A percentile compares a stretch with the other conserved stretches of the same genome.
Conservation (phyloP, 2,888 invertebrate genomes). For the Polymixis flavicincta region DNA sequence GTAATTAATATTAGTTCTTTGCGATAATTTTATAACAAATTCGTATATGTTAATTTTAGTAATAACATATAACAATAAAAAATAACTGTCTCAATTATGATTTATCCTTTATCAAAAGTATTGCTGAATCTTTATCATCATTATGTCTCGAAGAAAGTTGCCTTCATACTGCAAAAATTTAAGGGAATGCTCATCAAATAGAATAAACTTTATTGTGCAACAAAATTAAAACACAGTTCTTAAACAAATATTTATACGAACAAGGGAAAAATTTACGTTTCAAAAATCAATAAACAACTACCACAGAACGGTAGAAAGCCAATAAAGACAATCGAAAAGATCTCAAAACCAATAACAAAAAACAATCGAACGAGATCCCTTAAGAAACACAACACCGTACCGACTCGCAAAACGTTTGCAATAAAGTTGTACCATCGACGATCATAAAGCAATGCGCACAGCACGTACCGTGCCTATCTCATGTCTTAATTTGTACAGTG, state of each 20-base stretch:
- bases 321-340: conserved; percentile 33
- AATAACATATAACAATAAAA: not conserved
- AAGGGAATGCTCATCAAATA: too few species aligned
- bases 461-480: conserved; percentile 74
- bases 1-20: conserved; percentile 35
- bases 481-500: conserved; percentile 86
- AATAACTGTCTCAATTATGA: not conserved
- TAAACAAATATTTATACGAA: not conserved
- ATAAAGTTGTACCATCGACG: conserved; percentile 63
- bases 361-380: conserved; percentile 25
- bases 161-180: too few species aligned
- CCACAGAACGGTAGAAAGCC: conserved; percentile 7
- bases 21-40: too few species aligned
- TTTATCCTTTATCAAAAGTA: not conserved
- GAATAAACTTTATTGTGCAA: not conserved
- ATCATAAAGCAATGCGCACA: conserved; percentile 69
- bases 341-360: conserved; percentile 39
- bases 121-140: not conserved
- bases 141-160: not conserved
- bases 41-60: not conserved
- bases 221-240: not conserved
- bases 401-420: conserved; percentile 56
- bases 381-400: conserved; percentile 53
- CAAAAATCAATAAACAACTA: not conserved
- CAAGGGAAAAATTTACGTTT: too few species aligned